phyloP scores from a whole-genome alignment of 2,888 invertebrate species.

The Copidosoma aretas region DNA sequence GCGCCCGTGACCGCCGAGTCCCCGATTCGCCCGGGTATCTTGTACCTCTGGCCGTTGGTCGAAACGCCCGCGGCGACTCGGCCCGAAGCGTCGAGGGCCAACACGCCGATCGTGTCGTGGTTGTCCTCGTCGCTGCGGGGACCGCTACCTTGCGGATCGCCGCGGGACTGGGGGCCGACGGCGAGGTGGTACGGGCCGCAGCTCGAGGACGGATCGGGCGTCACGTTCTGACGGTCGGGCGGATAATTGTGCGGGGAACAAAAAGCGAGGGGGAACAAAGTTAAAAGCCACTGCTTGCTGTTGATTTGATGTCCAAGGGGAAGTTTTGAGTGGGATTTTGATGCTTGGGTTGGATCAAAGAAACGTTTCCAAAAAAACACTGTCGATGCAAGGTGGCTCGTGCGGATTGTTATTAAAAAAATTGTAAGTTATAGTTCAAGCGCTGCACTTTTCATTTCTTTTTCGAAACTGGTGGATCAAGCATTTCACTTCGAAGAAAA shows the following conservation, averaged over 20 bases:
- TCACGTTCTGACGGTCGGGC: constrained; percentile 67
- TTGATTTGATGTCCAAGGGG: no score
- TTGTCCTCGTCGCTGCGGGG: constrained; percentile 64
- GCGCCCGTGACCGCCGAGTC: constrained; percentile 90
- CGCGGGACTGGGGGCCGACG: not conserved
- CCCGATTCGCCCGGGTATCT: constrained; percentile 89
- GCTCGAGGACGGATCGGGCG: constrained; percentile 76
- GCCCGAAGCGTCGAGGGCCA: constrained; percentile 80
- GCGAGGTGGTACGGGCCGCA: constrained; percentile 85
- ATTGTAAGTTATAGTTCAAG: no score
- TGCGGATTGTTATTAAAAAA: no score
- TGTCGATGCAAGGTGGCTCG: no score
- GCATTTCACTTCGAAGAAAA: no score
- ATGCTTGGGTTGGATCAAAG: no score
- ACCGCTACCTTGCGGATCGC: not conserved
- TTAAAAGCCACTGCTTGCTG: no score
- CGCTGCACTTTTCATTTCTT: no score
- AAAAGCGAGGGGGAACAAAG: no score
- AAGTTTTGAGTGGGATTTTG: no score
- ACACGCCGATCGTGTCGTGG: constrained; percentile 97
- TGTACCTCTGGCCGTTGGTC: constrained; percentile 91
- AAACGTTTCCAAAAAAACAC: no score
- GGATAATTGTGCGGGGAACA: not conserved
- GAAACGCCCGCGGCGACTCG: constrained; percentile 91
- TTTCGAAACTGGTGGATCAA: no score